Conservation (phyloP, 2,888 invertebrate species). For the Euzophera pinguis region DNA sequence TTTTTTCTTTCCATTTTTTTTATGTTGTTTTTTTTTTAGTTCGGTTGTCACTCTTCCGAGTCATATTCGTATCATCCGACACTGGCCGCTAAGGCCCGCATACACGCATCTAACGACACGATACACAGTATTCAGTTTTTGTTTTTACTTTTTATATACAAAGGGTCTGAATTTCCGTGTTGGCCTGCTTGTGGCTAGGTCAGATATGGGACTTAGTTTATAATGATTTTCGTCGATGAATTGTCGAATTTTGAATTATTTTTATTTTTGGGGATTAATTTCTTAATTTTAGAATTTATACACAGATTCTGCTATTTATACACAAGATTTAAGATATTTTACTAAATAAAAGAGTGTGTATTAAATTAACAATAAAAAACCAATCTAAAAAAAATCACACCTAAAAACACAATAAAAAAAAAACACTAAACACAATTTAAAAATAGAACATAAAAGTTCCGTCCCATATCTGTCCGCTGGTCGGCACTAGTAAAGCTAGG, state of each 20-base stretch:
- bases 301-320: neutral
- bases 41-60: conserved; percentile 59
- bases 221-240: neutral
- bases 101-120: conserved; percentile 66
- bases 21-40: conserved; percentile 36
- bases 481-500: conserved; percentile 57
- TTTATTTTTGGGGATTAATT: neutral
- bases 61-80: conserved; percentile 73
- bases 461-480: conserved; percentile 35
- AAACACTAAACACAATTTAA: neutral
- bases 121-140: conserved; percentile 49
- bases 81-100: conserved; percentile 46
- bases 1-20: conserved; percentile 38
- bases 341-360: neutral
- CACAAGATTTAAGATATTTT: neutral
- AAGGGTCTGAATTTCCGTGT: conserved; percentile 57
- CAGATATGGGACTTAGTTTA: conserved; percentile 50
- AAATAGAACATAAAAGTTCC: neutral
- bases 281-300: neutral
- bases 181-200: conserved; percentile 60
- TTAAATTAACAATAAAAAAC: neutral
- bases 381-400: neutral
- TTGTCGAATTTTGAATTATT: neutral
- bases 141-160: conserved; percentile 37
- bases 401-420: neutral